These are phyloP conservation scores for Diorhabda sublineata DNA, from an alignment of 1,140 invertebrate species.

Conservation along the genomic window DNA sequence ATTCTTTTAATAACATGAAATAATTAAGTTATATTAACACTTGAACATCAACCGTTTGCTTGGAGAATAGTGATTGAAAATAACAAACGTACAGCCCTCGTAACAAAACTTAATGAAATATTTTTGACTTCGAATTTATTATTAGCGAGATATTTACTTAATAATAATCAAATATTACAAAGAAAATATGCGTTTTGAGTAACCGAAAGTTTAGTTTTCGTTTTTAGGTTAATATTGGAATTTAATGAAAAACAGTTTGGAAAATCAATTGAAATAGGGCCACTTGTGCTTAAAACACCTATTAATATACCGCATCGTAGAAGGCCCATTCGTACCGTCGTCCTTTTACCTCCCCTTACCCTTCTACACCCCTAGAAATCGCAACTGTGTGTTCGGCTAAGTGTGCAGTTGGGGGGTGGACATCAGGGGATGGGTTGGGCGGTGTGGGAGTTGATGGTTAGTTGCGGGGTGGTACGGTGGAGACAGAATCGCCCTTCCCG, in stretches of 20 bases:
- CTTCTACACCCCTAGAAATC: background rate
- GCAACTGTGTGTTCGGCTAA: background rate
- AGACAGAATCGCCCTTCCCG: background rate
- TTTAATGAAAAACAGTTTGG: background rate
- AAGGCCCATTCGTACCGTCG: background rate
- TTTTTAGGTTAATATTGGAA: too few species aligned
- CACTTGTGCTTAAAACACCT: conserved; percentile 1
- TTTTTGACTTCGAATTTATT: too few species aligned
- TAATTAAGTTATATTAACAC: too few species aligned
- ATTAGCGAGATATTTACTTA: too few species aligned
- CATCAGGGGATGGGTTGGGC: background rate
- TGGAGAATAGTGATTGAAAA: too few species aligned
- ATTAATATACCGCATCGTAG: conserved; percentile 1
- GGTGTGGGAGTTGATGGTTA: conserved; percentile 1
- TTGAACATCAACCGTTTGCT: too few species aligned
- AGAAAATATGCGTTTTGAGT: too few species aligned
- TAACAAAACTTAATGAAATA: too few species aligned
- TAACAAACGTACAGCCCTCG: too few species aligned
- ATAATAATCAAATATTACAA: too few species aligned
- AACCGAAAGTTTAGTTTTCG: too few species aligned
- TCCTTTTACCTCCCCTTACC: background rate
- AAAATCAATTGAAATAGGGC: background rate
- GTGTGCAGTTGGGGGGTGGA: background rate
- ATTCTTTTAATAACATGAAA: too few species aligned
- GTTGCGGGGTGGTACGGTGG: background rate